Conservation (phyloP, 2,113 vertebrate genomes). For the Capra hircus region DNA sequence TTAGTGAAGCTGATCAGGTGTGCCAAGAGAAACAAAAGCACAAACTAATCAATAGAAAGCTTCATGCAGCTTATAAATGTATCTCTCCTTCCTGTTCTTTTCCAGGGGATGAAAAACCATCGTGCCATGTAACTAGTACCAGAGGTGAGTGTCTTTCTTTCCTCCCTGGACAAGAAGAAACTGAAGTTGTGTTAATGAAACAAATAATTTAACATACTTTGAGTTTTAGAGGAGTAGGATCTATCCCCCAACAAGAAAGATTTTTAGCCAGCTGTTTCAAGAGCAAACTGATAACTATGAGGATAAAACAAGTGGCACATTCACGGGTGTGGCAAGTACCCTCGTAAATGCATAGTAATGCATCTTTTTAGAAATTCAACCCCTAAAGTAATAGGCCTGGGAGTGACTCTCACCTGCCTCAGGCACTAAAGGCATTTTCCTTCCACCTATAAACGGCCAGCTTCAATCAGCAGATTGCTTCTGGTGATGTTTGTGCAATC, state of each 20-base stretch:
- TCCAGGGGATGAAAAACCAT: background rate
- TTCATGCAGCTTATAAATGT: background rate
- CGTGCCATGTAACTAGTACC: fast-evolving
- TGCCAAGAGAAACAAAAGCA: background rate
- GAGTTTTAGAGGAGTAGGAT: conserved; percentile 5
- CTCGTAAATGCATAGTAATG: background rate
- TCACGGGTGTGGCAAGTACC: background rate
- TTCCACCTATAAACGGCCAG: background rate
- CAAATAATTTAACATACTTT: background rate
- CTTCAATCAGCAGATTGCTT: conserved; percentile 66
- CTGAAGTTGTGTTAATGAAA: background rate
- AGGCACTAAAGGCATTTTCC: conserved; percentile 61
- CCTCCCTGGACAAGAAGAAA: background rate
- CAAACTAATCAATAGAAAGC: background rate
- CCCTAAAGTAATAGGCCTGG: conserved; percentile 43
- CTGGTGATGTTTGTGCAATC: conserved; percentile 66
- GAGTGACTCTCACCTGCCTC: conserved; percentile 37
- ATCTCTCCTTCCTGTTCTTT: background rate
- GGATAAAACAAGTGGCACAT: conserved; percentile 33
- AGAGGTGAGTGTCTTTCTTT: background rate
- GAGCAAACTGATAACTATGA: background rate
- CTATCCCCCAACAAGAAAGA: background rate
- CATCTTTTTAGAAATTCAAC: background rate
- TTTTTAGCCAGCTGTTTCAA: conserved; percentile 17
- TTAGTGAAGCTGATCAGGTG: background rate